Conservation (phyloP, 1,140 invertebrate species). For the Lepidurus arcticus region DNA sequence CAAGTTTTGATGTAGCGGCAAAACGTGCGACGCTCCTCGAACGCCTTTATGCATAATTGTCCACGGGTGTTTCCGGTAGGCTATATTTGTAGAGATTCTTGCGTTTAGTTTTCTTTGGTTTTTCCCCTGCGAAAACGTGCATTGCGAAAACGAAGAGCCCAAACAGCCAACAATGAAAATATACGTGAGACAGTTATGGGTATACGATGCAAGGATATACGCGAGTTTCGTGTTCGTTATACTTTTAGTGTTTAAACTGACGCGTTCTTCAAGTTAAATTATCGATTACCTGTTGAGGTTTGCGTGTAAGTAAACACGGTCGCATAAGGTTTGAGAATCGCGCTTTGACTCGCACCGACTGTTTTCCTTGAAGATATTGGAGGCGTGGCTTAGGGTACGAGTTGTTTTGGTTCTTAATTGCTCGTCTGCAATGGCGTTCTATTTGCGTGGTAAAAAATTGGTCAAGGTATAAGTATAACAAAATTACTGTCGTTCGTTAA, state of each 20-base stretch:
- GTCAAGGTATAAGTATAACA: neutral
- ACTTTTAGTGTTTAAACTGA: no score
- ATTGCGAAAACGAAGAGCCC: no score
- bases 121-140: no score
- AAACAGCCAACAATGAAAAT: no score
- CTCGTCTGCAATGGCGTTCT: neutral
- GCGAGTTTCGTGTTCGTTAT: no score
- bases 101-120: no score
- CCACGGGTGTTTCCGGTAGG: neutral
- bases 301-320: no score
- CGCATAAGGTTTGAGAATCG: neutral
- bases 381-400: neutral
- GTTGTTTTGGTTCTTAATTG: neutral
- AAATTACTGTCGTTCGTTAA: neutral
- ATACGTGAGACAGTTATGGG: no score
- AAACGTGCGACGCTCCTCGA: neutral
- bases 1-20: neutral
- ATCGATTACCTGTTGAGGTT: no score
- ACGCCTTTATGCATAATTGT: neutral
- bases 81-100: neutral
- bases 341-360: neutral
- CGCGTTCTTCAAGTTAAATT: no score
- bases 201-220: no score
- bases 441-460: neutral
- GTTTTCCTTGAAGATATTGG: neutral